Evolutionary conservation across 2,113 vertebrate genomes (phyloP), one percentile per base, ranked within the genome.

Genomic region (Centrocercus urophasianus): DNA sequence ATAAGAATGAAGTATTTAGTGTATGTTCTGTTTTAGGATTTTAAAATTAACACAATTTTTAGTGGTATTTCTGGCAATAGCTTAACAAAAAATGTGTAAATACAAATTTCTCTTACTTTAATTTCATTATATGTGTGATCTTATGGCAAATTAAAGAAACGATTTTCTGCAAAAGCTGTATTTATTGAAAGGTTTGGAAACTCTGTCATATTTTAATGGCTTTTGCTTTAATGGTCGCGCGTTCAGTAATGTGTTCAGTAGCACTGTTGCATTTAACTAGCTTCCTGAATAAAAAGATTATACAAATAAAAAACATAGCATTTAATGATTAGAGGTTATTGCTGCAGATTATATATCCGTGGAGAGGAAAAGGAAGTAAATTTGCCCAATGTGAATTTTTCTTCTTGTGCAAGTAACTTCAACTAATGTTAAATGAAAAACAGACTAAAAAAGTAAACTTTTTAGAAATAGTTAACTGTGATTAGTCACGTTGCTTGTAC

Each of bases 171-270:
- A 42, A 40, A 90, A 86, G 12, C 76, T 80, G 9, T 60, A 63
- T 88, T 91, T 91, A 30, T 34, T 86, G 34, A 30, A 75, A 71
- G 6, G 40, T 80, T 71, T 91, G 36, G 78, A 92, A 96, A 80
- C 82, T 32, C 9, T 50, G 8, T 56, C 64, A 11, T 38, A 18
- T 67, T 93, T 77, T 65, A 70, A 38, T 74, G 27, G 12, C 16
- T 57, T 25, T 94, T 87, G 20, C 54, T 78, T 74, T 24, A 71
- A 3, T 6, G 21, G 5, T 71, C 20, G 25, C 30, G 16, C 36
- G 36, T 38, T 38, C 36, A 38, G 36, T 7, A 45, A 10, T 7
- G 3, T 83, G 6, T 19, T 77, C 73, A 32, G 24, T 88, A n/a
- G 59, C 56, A 32, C 16, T 71, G 7, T 17, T 71, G 60, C 19